Conservation (phyloP, 2,888 invertebrate species). For the Cancer borealis region DNA sequence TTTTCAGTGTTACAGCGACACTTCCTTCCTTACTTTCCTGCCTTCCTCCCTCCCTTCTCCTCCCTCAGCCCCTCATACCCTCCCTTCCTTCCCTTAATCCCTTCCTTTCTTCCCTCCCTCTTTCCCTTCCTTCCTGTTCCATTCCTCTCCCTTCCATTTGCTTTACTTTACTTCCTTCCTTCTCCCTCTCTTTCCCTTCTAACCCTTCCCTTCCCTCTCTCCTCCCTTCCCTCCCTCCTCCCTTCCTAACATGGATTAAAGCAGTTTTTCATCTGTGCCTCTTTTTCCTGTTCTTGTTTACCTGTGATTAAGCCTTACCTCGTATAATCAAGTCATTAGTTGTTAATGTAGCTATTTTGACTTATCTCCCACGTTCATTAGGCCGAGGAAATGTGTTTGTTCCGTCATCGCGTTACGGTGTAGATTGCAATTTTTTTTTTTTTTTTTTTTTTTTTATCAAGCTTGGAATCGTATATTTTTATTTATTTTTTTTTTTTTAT, state of each 20-base stretch:
- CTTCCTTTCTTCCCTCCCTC: not conserved
- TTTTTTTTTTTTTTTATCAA: too few species aligned
- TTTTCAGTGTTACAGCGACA: too few species aligned
- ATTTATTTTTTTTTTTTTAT: not conserved
- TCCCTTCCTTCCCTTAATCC: not conserved
- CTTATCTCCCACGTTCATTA: constrained; percentile 11
- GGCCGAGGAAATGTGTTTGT: not conserved
- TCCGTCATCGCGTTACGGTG: not conserved
- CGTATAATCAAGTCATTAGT: not conserved
- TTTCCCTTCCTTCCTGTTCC: not conserved
- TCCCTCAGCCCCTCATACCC: too few species aligned
- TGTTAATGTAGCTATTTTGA: not conserved
- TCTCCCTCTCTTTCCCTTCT: not conserved
- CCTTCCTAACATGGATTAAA: not conserved
- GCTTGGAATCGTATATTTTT: not conserved
- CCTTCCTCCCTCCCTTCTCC: not conserved
- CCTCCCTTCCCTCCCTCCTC: not conserved
- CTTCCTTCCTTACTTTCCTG: not conserved
- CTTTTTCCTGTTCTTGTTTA: not conserved
- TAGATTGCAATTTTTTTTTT: not conserved
- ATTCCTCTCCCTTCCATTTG: not conserved
- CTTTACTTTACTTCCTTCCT: not conserved
- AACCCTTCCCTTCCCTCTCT: not conserved
- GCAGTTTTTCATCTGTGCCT: not conserved
- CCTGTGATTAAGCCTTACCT: not conserved